phyloP scores from a whole-genome alignment of 2,797 vertebrate genomes.

The Lepus oiostolus region DNA sequence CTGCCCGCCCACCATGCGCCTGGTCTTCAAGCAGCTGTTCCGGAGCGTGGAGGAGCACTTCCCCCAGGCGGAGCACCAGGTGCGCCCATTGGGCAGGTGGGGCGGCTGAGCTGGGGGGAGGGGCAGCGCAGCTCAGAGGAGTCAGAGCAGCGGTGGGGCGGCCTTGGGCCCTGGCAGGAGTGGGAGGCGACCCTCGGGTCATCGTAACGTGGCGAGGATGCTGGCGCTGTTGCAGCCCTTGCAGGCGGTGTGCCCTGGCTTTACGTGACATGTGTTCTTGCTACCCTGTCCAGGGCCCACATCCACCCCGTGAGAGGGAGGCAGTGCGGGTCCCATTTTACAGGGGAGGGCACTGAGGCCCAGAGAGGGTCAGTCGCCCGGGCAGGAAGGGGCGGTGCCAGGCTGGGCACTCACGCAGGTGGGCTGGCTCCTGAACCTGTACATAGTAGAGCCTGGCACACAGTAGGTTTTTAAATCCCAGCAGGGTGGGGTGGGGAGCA shows the following conservation, averaged over 20 bases:
- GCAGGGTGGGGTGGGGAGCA: neutral
- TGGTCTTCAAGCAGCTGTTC: slow-evolving; percentile 92
- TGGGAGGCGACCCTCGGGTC: neutral
- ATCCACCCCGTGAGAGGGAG: neutral
- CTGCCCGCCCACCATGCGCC: slow-evolving; percentile 91
- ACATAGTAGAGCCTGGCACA: neutral
- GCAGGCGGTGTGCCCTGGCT: neutral
- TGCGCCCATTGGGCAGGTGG: slow-evolving; percentile 67
- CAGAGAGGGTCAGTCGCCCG: neutral
- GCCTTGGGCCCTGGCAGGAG: neutral
- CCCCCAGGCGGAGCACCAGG: slow-evolving; percentile 91
- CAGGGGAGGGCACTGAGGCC: neutral
- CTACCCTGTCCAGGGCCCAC: neutral
- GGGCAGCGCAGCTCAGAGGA: neutral
- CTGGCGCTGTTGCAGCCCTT: neutral
- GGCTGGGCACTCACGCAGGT: too few relatives aligned
- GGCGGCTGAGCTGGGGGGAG: neutral
- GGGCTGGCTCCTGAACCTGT: neutral
- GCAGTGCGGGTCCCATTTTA: neutral
- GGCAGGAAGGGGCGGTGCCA: neutral
- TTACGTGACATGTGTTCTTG: neutral
- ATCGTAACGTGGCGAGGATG: fast-evolving
- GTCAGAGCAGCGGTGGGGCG: neutral
- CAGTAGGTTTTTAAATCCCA: neutral
- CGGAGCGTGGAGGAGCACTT: slow-evolving; percentile 92